Conservation (phyloP, 2,797 vertebrate genomes). For the Tiaroga cobitis region DNA sequence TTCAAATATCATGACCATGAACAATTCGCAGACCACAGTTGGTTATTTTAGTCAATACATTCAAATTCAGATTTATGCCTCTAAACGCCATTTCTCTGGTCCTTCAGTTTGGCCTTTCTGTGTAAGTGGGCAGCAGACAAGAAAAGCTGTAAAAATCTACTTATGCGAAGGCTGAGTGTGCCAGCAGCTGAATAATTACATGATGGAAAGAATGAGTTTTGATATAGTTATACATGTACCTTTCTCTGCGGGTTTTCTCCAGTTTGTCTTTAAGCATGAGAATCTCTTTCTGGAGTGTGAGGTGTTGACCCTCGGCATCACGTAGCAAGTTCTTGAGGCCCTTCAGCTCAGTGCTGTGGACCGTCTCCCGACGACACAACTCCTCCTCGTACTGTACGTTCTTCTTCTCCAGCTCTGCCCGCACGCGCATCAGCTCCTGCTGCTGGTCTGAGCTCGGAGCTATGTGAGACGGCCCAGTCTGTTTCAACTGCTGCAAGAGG, state of each 20-base stretch:
- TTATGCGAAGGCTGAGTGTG: not conserved
- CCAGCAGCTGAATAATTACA: not conserved
- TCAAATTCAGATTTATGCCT: not conserved
- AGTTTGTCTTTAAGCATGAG: constrained; percentile 96
- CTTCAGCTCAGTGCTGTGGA: constrained; percentile 89
- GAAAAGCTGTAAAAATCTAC: not conserved
- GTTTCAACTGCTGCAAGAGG: constrained; percentile 81
- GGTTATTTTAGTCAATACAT: not conserved
- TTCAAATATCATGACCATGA: not conserved
- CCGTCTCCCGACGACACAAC: constrained; percentile 84
- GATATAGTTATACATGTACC: constrained; percentile 70
- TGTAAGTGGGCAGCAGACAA: not conserved
- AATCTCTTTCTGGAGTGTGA: constrained; percentile 95
- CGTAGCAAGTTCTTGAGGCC: constrained; percentile 90
- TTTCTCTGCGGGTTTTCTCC: constrained; percentile 94
- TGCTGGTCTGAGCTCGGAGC: constrained; percentile 84
- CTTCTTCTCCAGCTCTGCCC: constrained; percentile 94
- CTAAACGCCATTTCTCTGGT: not conserved
- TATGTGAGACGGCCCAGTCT: constrained; percentile 83
- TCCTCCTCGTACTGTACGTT: constrained; percentile 91
- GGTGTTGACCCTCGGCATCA: constrained; percentile 94
- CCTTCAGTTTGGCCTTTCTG: not conserved
- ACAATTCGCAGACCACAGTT: not conserved
- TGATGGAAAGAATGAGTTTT: not conserved
- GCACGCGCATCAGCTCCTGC: constrained; percentile 90